phyloP scores from a whole-genome alignment of 2,888 invertebrate species.

The Hirtodrosophila confusa region DNA sequence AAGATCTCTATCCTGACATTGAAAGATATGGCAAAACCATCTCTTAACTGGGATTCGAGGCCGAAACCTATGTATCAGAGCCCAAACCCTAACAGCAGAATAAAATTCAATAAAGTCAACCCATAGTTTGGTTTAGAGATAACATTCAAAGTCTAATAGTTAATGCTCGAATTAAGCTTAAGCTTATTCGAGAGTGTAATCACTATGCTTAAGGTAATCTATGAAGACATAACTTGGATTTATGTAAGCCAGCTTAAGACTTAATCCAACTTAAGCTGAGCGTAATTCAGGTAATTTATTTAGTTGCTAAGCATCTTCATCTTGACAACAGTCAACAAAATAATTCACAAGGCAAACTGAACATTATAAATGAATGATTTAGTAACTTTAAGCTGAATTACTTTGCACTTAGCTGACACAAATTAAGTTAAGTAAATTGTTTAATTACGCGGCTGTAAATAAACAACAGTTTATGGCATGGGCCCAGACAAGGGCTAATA shows the following conservation, averaged over 20 bases:
- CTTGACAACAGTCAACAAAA: not conserved
- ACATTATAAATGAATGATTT: constrained; percentile 1
- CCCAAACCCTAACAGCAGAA: too few relatives aligned
- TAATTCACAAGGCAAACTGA: not conserved
- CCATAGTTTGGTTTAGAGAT: too few relatives aligned
- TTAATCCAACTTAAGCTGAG: constrained; percentile 1
- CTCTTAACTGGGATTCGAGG: too few relatives aligned
- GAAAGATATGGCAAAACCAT: too few relatives aligned
- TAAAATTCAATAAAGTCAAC: too few relatives aligned
- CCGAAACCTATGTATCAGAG: too few relatives aligned
- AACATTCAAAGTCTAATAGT: too few relatives aligned
- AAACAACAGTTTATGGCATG: not conserved
- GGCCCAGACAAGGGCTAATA: not conserved
- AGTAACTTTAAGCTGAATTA: constrained; percentile 2
- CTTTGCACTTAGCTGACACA: constrained; percentile 7
- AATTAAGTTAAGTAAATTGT: constrained; percentile 18
- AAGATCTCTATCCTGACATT: too few relatives aligned
- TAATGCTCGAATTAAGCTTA: too few relatives aligned
- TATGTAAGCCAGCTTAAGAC: not conserved
- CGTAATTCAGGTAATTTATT: not conserved
- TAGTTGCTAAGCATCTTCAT: too few relatives aligned
- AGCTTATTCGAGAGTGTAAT: not conserved
- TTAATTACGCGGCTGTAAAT: constrained; percentile 8
- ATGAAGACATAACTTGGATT: not conserved
- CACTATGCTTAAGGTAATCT: not conserved